Percentiles rank a stretch among this genome's conserved stretches.
Conservation (phyloP, 2,113 vertebrate species). For the Ranitomeya variabilis region DNA sequence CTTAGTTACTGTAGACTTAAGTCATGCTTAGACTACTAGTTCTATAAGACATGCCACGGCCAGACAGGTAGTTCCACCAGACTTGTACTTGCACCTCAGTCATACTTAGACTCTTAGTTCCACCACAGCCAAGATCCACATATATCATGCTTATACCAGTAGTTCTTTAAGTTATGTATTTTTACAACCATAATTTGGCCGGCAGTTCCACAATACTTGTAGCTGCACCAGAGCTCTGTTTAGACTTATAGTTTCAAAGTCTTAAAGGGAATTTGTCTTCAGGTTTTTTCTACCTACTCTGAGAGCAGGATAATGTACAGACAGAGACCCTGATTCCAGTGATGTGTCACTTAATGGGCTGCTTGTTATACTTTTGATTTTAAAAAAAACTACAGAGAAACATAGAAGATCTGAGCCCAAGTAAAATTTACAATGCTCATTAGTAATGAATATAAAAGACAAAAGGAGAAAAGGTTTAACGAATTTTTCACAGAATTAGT, state of each 20-base stretch:
- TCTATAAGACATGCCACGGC: background rate
- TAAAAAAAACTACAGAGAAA: too few species aligned
- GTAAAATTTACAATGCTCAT: too few species aligned
- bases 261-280: background rate
- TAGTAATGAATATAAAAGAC: too few species aligned
- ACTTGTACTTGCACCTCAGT: background rate
- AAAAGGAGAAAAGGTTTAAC: too few species aligned
- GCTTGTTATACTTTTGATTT: too few species aligned
- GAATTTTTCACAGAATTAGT: too few species aligned
- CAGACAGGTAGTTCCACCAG: background rate
- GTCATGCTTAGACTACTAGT: background rate
- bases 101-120: background rate
- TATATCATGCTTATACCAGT: background rate
- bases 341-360: too few species aligned
- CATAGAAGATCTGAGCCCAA: too few species aligned
- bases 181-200: background rate
- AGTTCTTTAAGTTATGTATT: background rate
- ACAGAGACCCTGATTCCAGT: too few species aligned
- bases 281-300: too few species aligned
- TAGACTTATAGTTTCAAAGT: background rate
- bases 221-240: background rate
- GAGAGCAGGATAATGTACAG: too few species aligned
- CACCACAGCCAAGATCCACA: background rate
- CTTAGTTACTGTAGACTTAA: background rate
- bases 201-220: background rate